Evolutionary conservation across 30 jellyfish, hydroid and myxozoan genomes (phyloP).

Genomic region (Rhopilema esculentum): DNA sequence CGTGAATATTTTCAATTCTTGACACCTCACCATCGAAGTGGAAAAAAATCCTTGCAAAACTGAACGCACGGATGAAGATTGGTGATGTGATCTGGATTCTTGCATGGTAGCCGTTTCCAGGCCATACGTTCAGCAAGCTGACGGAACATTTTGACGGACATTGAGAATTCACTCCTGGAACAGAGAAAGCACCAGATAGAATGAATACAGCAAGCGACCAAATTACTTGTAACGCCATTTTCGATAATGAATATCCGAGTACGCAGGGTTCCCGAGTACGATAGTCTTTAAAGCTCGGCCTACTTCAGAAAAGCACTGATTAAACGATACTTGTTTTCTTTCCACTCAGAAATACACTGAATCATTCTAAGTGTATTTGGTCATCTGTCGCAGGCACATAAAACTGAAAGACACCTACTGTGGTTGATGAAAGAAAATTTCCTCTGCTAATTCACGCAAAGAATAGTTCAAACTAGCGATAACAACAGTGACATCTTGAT

Average conservation of each 20-base stretch:
- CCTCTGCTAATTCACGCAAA: too few species aligned
- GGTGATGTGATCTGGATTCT: conserved; percentile 21
- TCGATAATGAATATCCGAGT: background rate
- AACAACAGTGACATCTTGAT: too few species aligned
- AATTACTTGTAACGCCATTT: background rate
- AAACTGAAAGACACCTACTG: background rate
- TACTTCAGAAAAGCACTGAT: background rate
- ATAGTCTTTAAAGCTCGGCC: too few species aligned
- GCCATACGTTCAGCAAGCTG: conserved; percentile 2
- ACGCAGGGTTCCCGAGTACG: too few species aligned
- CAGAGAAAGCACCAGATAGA: background rate
- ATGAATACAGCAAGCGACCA: background rate
- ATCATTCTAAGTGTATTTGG: background rate
- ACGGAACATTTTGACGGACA: conserved; percentile 12
- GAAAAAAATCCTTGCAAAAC: conserved; percentile 3
- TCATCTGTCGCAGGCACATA: background rate
- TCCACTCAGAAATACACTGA: background rate
- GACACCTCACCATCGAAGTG: background rate
- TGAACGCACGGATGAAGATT: background rate
- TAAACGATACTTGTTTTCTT: background rate
- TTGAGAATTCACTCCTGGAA: conserved; percentile 7
- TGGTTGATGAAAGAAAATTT: too few species aligned
- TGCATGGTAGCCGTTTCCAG: conserved; percentile 40
- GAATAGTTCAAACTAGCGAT: too few species aligned
- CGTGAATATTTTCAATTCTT: conserved; percentile 10